Evolutionary conservation across 1,140 invertebrate species (phyloP).

Genomic region (Drosophila aff.): DNA sequence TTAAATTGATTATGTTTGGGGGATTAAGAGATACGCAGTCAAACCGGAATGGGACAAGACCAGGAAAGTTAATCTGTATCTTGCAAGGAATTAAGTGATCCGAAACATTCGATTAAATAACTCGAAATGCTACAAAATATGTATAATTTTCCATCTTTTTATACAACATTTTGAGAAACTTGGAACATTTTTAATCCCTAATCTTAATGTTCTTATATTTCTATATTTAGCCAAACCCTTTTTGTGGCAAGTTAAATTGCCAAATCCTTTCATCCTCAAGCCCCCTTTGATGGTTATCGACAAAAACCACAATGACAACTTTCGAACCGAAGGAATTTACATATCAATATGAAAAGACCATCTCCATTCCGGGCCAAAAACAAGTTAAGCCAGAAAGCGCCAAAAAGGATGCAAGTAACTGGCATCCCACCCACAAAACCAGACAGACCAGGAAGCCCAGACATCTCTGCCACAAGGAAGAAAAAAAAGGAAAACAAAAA

Average conservation of each 20-base stretch:
- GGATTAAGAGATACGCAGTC: constrained; percentile 16
- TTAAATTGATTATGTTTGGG: constrained; percentile 23
- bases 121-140: background rate
- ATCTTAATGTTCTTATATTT: background rate
- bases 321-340: constrained; percentile 52
- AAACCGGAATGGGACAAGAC: background rate
- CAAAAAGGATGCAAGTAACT: constrained; percentile 46
- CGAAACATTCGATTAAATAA: background rate
- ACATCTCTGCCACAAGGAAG: constrained; percentile 21
- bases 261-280: constrained; percentile 3
- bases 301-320: constrained; percentile 55
- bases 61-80: too few species aligned
- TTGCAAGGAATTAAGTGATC: background rate
- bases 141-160: background rate
- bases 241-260: background rate
- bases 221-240: background rate
- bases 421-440: constrained; percentile 14
- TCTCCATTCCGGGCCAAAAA: constrained; percentile 10
- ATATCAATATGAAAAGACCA: constrained; percentile 61
- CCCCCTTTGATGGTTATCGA: constrained; percentile 12
- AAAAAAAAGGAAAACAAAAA: background rate
- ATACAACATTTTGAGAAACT: background rate
- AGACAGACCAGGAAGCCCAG: constrained; percentile 14
- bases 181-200: too few species aligned
- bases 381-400: constrained; percentile 56